phyloP scores from a whole-genome alignment of 1,140 invertebrate genomes.

The Drosophila prosaltans region DNA sequence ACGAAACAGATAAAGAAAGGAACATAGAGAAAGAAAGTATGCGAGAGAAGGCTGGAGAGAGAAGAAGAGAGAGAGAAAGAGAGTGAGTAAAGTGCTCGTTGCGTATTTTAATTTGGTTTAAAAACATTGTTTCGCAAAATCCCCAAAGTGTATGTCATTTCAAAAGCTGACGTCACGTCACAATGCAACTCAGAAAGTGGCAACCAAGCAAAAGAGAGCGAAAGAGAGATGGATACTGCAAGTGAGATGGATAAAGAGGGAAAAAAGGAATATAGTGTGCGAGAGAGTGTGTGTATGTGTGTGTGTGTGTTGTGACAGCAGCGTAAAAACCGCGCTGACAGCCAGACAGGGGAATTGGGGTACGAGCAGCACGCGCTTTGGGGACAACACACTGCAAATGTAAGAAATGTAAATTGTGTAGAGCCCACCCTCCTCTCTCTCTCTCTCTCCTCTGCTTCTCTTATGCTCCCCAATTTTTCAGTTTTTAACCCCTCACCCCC shows the following conservation, averaged over 20 bases:
- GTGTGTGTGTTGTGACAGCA: constrained; percentile 72
- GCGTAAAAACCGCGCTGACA: constrained; percentile 76
- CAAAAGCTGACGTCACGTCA: constrained; percentile 71
- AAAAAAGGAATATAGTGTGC: constrained; percentile 31
- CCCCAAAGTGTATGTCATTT: constrained; percentile 76
- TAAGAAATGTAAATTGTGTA: constrained; percentile 78
- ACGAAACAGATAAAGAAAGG: not conserved
- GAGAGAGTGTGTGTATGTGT: constrained; percentile 24
- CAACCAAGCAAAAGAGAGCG: not conserved
- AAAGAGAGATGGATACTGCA: constrained; percentile 8
- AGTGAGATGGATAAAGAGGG: constrained; percentile 6
- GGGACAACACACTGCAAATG: constrained; percentile 55
- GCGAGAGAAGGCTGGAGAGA: not conserved
- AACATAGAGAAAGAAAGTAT: not conserved
- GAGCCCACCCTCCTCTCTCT: constrained; percentile 63
- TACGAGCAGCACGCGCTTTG: constrained; percentile 30
- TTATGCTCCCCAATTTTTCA: not conserved
- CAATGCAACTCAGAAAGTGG: constrained; percentile 20
- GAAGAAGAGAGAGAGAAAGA: not conserved
- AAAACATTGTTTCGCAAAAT: constrained; percentile 80
- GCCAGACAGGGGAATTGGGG: constrained; percentile 60
- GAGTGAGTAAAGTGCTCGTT: constrained; percentile 77
- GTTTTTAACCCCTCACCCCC: not conserved
- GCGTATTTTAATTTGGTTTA: constrained; percentile 80
- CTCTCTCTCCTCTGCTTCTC: constrained; percentile 38